Evolutionary conservation across 2,113 vertebrate genomes (phyloP), one percentile per base, ranked within the genome.

Genomic region (Coreoperca whiteheadi): DNA sequence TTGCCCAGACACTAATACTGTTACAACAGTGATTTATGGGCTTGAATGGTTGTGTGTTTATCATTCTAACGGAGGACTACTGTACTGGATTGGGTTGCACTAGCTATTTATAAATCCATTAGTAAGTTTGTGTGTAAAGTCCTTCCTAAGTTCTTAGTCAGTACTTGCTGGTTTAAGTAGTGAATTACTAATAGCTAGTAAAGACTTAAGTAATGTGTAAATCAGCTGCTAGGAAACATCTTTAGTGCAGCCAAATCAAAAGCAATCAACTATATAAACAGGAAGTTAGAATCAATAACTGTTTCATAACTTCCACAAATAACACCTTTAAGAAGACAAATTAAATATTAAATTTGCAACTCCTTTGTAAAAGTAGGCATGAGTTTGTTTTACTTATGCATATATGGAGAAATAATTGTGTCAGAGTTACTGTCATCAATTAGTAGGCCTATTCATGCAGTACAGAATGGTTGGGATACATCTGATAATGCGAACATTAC

Each of bases 1-100:
- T 48, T 54, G 37, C 21, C 28, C 8, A 16, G 66, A 76, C 51
- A 23, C 50, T 46, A 23, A 30, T 4, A 30, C 14, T 11, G 28
- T 21, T 37, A 53, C n/a, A 53, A 46, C 46, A 39, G n/a, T 63
- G 74, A 83, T 83, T 76, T 65, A 83, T 77, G 57, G 20, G 66
- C 12, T 18, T 11, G 39, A 46, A 60, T 54, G 43, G 39, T 34
- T 54, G 41, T 28, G 23, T 21, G 4, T 76, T 76, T 28, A 82
- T 54, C 25, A 53, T 54, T 75, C 46, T 69, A 43, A 61, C 25
- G 46, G 30, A 69, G 73, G 43, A 54, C 54, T 53, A 5, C 46
- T 50, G 28, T 16, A 68, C 3, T 48, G 20, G 54, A 59, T 64
- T 46, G 30, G 20, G 21, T n/a, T 64, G 61, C 34, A 39, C 10